phyloP scores from a whole-genome alignment of 1,140 invertebrate genomes.

The Acyrthosiphon pisum region DNA sequence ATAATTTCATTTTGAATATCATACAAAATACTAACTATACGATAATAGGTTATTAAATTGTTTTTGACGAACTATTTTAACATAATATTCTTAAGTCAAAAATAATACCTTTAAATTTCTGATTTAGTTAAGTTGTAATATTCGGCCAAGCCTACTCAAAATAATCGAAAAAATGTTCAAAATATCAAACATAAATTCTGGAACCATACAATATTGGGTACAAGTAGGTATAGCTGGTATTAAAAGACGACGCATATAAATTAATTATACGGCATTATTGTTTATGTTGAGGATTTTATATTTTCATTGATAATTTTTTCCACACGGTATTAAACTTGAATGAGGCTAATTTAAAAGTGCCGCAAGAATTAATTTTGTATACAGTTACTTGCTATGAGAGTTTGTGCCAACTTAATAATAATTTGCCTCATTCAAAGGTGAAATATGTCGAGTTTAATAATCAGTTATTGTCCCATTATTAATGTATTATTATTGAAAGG shows the following conservation, averaged over 20 bases:
- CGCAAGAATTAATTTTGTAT: slow-evolving; percentile 13
- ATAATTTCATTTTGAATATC: not conserved
- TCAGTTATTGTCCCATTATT: not conserved
- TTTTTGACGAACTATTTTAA: not conserved
- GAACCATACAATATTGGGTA: not conserved
- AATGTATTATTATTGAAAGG: slow-evolving; percentile 33
- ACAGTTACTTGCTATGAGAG: not conserved
- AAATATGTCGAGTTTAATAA: slow-evolving; percentile 28
- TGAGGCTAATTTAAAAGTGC: slow-evolving; percentile 10
- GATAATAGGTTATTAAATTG: not conserved
- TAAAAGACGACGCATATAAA: not conserved
- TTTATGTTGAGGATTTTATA: not conserved
- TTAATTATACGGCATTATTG: not conserved
- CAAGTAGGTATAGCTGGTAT: not conserved
- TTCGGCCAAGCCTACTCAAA: not conserved
- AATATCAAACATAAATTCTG: not conserved
- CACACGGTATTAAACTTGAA: not conserved
- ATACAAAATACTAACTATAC: not conserved
- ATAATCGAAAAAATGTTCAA: not conserved
- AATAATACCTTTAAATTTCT: not conserved
- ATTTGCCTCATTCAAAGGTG: slow-evolving; percentile 9
- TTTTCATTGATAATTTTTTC: slow-evolving; percentile 12
- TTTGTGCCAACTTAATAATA: not conserved
- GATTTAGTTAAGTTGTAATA: not conserved
- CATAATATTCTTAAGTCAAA: not conserved